These are phyloP conservation scores for Aleiodes sp. DNA, from an alignment of 1,140 invertebrate genomes.

Conservation along the genomic window DNA sequence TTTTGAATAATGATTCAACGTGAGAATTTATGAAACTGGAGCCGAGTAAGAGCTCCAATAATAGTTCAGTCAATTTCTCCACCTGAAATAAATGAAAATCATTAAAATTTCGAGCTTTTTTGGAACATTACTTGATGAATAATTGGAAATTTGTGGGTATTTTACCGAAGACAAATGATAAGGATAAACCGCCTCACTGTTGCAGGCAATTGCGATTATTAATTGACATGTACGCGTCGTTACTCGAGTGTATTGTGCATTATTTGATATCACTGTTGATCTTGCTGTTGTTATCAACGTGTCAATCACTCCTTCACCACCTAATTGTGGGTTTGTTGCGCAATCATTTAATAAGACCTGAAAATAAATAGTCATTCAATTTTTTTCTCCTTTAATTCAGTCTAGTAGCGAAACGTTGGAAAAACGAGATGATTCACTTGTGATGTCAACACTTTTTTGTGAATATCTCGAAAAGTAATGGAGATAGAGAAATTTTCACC, in stretches of 20 bases:
- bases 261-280: conserved; percentile 62
- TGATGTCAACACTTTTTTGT: no score
- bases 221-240: conserved; percentile 62
- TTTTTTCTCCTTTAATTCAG: no score
- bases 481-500: no score
- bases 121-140: conserved; percentile 1
- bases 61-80: conserved; percentile 59
- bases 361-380: no score
- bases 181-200: conserved; percentile 59
- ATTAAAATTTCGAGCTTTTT: neutral
- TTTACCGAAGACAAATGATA: conserved; percentile 59
- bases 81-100: conserved; percentile 49
- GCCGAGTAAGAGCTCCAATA: conserved; percentile 59
- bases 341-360: conserved; percentile 64
- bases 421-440: no score
- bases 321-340: conserved; percentile 55
- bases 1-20: conserved; percentile 59
- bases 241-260: conserved; percentile 62
- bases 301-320: conserved; percentile 60
- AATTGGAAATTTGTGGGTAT: conserved; percentile 3
- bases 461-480: no score
- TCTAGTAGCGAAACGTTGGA: no score
- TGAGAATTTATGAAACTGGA: conserved; percentile 61
- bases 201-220: conserved; percentile 61
- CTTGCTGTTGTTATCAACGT: conserved; percentile 62